Percentiles rank a stretch among this genome's conserved stretches.
phyloP scores from a whole-genome alignment of 2,113 vertebrate genomes.

The Pipra filicauda region DNA sequence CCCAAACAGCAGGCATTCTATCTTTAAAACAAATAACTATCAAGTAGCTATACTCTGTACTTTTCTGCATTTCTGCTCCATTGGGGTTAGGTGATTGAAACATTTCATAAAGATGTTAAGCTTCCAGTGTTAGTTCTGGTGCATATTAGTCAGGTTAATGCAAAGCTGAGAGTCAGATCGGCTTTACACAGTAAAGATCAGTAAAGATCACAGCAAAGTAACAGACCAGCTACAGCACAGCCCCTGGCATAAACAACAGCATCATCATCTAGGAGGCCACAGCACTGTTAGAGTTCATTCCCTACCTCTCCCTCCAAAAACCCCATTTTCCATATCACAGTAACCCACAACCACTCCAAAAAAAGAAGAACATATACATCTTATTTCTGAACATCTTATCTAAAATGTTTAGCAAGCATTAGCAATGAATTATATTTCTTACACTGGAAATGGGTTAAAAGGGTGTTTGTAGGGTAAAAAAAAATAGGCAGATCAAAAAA shows the following conservation, averaged over 20 bases:
- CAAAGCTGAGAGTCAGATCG: background rate
- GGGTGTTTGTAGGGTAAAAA: background rate
- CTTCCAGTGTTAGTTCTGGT: background rate
- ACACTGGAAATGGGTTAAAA: background rate
- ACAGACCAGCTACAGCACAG: background rate
- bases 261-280: background rate
- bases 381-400: background rate
- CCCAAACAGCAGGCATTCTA: background rate
- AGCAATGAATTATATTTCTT: background rate
- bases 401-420: background rate
- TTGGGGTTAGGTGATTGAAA: background rate
- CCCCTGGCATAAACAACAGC: background rate
- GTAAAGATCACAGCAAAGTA: no score
- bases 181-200: no score
- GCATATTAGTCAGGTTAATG: background rate
- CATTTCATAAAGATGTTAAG: background rate
- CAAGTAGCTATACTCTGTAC: background rate
- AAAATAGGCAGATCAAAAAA: background rate
- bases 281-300: background rate
- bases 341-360: background rate
- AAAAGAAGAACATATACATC: background rate
- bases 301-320: fast-evolving
- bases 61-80: background rate
- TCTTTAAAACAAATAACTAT: background rate
- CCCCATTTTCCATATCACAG: background rate